A percentile compares a stretch with the other conserved stretches of the same genome.
Conservation (phyloP, 2,113 vertebrate species). For the Microtus richardsoni region DNA sequence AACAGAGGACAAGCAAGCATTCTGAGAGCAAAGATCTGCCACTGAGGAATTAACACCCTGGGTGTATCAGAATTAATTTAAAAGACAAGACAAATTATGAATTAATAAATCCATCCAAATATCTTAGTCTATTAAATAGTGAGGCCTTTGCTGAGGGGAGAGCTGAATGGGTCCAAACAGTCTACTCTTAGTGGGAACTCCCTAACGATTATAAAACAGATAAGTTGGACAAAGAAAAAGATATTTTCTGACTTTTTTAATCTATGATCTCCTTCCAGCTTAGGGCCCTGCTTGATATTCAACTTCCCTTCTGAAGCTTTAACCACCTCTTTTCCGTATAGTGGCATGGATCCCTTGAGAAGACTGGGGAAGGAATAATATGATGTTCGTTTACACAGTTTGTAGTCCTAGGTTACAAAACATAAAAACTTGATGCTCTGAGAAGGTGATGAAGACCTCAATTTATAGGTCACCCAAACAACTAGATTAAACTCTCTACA, state of each 20-base stretch:
- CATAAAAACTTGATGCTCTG: not conserved
- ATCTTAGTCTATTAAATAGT: not conserved
- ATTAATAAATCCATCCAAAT: not conserved
- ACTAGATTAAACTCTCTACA: not conserved
- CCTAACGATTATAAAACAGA: not conserved
- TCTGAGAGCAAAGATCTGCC: not conserved
- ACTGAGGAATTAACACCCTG: not conserved
- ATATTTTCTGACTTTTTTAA: not conserved
- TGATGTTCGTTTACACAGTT: not conserved
- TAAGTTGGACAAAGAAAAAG: not conserved
- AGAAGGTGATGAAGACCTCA: not conserved
- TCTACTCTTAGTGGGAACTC: not conserved
- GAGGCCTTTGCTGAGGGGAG: not conserved
- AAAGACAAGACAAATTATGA: not conserved
- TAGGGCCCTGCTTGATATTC: not conserved
- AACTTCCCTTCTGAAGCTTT: not conserved
- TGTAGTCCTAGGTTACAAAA: slow-evolving; percentile 7
- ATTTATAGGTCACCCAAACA: not conserved
- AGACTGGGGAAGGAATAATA: not conserved
- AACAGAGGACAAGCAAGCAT: not conserved
- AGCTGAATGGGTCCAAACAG: not conserved
- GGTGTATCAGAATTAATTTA: not conserved
- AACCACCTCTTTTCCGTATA: not conserved
- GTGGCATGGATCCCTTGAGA: not conserved
- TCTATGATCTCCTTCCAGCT: not conserved